phyloP scores from a whole-genome alignment of 1,140 invertebrate species.

The Radopholus similis region DNA sequence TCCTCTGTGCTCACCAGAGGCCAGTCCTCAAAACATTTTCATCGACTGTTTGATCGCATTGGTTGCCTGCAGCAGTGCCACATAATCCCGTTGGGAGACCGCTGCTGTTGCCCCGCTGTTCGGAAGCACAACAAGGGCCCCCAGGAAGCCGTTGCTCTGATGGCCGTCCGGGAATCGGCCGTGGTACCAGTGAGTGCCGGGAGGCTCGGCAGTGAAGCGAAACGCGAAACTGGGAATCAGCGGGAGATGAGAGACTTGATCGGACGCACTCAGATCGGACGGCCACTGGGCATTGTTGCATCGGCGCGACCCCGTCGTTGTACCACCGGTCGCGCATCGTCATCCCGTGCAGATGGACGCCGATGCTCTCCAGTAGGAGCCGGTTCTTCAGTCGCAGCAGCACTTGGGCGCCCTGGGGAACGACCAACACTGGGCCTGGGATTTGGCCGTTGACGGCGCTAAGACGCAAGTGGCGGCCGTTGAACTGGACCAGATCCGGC shows the following conservation, averaged over 20 bases:
- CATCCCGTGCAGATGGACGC: slow-evolving; percentile 53
- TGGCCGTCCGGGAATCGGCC: slow-evolving; percentile 20
- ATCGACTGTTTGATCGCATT: not conserved
- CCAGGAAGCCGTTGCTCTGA: slow-evolving; percentile 47
- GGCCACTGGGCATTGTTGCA: slow-evolving; percentile 32
- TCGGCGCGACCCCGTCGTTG: slow-evolving; percentile 26
- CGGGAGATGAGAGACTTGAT: not conserved
- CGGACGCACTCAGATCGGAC: not conserved
- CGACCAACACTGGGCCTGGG: slow-evolving; percentile 46
- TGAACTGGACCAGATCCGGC: not conserved
- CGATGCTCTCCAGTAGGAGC: slow-evolving; percentile 46
- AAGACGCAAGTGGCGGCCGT: not conserved
- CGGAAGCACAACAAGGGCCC: slow-evolving; percentile 50
- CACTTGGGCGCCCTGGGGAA: slow-evolving; percentile 50
- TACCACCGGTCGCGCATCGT: slow-evolving; percentile 51
- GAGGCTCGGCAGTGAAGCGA: slow-evolving; percentile 56
- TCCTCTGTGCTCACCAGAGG: not conserved
- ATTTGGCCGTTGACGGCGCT: slow-evolving; percentile 7
- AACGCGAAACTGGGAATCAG: slow-evolving; percentile 3
- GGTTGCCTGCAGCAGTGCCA: not conserved
- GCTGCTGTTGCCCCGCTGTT: slow-evolving; percentile 49
- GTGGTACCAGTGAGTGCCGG: slow-evolving; percentile 58
- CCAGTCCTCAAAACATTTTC: not conserved
- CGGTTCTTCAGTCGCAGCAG: slow-evolving; percentile 46
- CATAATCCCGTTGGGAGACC: slow-evolving; percentile 1